Percentiles rank a stretch among this genome's conserved stretches.
These are phyloP conservation scores for Mylabris phalerata DNA, from an alignment of 1,140 invertebrate genomes.

Conservation along the genomic window DNA sequence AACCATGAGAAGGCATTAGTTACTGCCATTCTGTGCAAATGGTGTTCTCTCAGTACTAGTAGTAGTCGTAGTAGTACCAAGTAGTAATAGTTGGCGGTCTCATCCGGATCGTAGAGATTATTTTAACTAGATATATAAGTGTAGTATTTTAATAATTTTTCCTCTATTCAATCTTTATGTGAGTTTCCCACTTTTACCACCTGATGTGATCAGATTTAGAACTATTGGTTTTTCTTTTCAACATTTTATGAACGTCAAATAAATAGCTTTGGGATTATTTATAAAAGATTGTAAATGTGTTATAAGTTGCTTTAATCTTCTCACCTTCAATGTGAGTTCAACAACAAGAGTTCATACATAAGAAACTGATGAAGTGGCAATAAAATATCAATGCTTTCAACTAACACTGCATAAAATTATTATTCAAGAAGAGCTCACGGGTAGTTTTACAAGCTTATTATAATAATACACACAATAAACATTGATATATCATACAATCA, in stretches of 20 bases:
- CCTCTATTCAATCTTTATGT: not conserved
- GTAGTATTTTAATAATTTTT: constrained; percentile 1
- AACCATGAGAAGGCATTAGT: constrained; percentile 27
- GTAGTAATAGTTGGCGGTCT: constrained; percentile 19
- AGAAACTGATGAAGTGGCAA: constrained; percentile 6
- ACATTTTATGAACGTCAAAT: constrained; percentile 20
- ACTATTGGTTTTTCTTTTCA: constrained; percentile 25
- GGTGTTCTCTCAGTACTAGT: constrained; percentile 11
- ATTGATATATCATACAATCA: too few relatives aligned
- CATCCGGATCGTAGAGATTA: constrained; percentile 29
- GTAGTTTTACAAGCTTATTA: not conserved
- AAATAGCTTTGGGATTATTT: constrained; percentile 20
- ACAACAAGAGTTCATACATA: not conserved
- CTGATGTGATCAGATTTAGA: constrained; percentile 34
- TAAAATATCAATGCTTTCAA: constrained; percentile 11
- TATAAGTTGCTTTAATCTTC: constrained; percentile 10
- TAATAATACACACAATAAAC: too few relatives aligned
- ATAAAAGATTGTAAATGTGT: constrained; percentile 19
- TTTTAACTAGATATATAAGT: constrained; percentile 29
- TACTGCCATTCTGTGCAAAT: constrained; percentile 36
- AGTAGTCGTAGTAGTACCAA: not conserved
- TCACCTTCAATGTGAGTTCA: not conserved
- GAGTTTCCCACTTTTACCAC: constrained; percentile 27
- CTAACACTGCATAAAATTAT: constrained; percentile 7
- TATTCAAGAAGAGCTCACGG: constrained; percentile 7